A percentile compares a stretch with the other conserved stretches of the same genome.
Conservation (phyloP, 2,888 invertebrate genomes). For the Hyposoter didymator region DNA sequence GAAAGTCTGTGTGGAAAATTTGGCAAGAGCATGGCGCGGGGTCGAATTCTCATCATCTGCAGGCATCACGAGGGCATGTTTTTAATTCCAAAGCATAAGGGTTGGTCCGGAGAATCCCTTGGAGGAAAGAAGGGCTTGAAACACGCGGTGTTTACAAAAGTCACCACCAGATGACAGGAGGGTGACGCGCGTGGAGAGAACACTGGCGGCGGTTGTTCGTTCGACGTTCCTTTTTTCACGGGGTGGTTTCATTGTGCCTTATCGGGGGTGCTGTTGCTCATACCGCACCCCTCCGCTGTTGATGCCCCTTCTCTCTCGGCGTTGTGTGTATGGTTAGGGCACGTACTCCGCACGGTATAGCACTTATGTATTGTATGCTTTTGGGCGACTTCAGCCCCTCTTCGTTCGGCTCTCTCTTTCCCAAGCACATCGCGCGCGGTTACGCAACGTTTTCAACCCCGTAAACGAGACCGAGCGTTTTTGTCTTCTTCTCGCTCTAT, state of each 20-base stretch:
- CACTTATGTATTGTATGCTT: slow-evolving; percentile 56
- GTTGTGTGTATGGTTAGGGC: slow-evolving; percentile 55
- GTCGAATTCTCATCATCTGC: slow-evolving; percentile 67
- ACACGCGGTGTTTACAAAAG: slow-evolving; percentile 81
- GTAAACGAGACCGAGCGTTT: slow-evolving; percentile 55
- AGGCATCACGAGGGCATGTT: slow-evolving; percentile 47
- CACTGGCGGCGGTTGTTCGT: slow-evolving; percentile 57
- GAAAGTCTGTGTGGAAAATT: background rate
- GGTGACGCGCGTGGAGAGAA: slow-evolving; percentile 74
- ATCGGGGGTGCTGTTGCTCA: slow-evolving; percentile 69
- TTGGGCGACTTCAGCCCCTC: slow-evolving; percentile 60
- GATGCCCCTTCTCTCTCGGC: slow-evolving; percentile 63
- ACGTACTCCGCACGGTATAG: slow-evolving; percentile 47
- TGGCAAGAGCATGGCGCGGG: background rate
- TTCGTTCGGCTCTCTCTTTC: slow-evolving; percentile 36
- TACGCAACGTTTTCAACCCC: slow-evolving; percentile 69
- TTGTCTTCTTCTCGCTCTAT: slow-evolving; percentile 4
- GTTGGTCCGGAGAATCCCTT: slow-evolving; percentile 38
- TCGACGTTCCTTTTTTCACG: slow-evolving; percentile 69
- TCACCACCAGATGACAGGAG: slow-evolving; percentile 83
- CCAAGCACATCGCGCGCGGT: slow-evolving; percentile 52
- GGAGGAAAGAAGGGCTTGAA: background rate
- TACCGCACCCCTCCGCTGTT: slow-evolving; percentile 56
- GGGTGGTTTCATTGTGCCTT: slow-evolving; percentile 77
- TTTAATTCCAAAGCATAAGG: slow-evolving; percentile 1